Base-by-base conservation (phyloP, 2,888 invertebrate species). In the Gastrophysa polygoni region DNA sequence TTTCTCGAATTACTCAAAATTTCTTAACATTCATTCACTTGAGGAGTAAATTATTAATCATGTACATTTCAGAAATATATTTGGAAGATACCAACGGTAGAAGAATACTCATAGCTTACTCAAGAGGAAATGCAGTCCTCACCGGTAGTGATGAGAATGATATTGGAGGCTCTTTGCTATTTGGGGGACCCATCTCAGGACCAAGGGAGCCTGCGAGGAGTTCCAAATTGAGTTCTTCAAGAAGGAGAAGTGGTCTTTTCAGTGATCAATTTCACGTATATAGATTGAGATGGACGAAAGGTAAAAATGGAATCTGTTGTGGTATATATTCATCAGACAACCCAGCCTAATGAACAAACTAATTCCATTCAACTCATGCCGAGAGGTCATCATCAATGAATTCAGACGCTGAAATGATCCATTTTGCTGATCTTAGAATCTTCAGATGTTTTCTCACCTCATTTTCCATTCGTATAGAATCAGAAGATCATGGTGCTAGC, bases 191-290 rank as follows among this genome's bases (percentile, higher is more conserved):
- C 0, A 76, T 84, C 10, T 75, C 83, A 73, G 78, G 80, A 61
- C 38, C 61, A 1, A 70, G 75, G 2, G 78, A 73, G 66, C 68
- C 68, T 8, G 16, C 49, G 44, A 47, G 63, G 46, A 68, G 69
- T 48, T 46, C 48, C 18, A 64, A 68, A 59, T 59, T 73, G 28
- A 59, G 59, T 43, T 63, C 69, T 1, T 55, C 56, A 24, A 29
- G 17, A 43, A 29, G n/a, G 6, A 34, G 34, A 8, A 21, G 16
- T 1, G 67, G 57, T 1, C 67, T 76, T 0, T 87, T 87, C 85
- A 85, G 86, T 10, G 82, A 86, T 3, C 83, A 84, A 10, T 89
- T 86, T 76, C 91, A 92, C 70, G 81, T 81, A 0, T 92, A 87
- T 75, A 83, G 84, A 6, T 60, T 91, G 0, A 84, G 85, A 56